These are phyloP conservation scores for Buathra laborator DNA, from an alignment of 2,888 invertebrate genomes.

Conservation along the genomic window DNA sequence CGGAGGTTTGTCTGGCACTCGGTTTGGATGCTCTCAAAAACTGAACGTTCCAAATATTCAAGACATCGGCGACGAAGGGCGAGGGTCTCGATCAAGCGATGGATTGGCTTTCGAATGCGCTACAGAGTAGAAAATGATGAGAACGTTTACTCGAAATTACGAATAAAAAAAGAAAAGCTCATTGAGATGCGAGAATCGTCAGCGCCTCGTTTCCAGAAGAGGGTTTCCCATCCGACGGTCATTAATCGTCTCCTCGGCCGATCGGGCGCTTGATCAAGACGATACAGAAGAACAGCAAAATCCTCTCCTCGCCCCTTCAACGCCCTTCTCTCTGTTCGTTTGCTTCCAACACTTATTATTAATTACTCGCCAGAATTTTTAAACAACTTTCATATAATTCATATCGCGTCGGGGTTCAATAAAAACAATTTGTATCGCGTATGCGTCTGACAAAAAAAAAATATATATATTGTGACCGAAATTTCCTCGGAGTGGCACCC, in stretches of 20 bases:
- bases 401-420: constrained; percentile 16
- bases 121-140: constrained; percentile 94
- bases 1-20: constrained; percentile 98
- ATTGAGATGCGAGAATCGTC: background rate
- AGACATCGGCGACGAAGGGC: constrained; percentile 99
- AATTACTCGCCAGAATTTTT: constrained; percentile 53
- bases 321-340: constrained; percentile 11
- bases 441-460: background rate
- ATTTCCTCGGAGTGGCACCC: too few relatives aligned
- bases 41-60: constrained; percentile 99
- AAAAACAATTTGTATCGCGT: background rate
- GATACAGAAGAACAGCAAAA: constrained; percentile 26
- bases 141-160: constrained; percentile 46
- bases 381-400: constrained; percentile 14
- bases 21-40: constrained; percentile 98
- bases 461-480: too few relatives aligned
- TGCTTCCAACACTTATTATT: constrained; percentile 63
- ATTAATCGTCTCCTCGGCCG: constrained; percentile 30
- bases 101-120: constrained; percentile 98
- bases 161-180: background rate
- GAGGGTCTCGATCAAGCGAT: constrained; percentile 99
- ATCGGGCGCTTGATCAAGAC: constrained; percentile 43
- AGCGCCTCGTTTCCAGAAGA: background rate
- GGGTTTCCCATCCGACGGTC: constrained; percentile 31
- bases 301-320: background rate